phyloP scores from a whole-genome alignment of 2,888 invertebrate species.

The Steinernema scapterisci region DNA sequence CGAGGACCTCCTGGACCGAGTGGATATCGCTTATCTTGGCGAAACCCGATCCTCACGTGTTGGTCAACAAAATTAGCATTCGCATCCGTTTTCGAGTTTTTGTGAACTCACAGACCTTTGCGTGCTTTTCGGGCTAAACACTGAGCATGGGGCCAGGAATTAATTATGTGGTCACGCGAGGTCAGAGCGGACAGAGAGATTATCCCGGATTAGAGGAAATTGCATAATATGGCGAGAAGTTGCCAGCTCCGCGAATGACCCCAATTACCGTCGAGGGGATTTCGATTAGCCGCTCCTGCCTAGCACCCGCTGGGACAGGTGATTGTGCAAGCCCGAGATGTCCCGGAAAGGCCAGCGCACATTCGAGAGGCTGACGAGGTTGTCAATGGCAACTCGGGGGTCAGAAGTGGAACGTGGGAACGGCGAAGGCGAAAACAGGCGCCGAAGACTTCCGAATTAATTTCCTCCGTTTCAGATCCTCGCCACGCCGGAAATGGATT shows the following conservation, averaged over 20 bases:
- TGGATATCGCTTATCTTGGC: conserved; percentile 15
- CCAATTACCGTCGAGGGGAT: conserved; percentile 18
- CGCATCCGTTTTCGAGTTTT: neutral
- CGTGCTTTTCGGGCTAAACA: neutral
- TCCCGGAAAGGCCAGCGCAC: neutral
- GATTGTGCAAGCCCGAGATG: conserved; percentile 14
- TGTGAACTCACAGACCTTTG: neutral
- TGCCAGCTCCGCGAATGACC: conserved; percentile 24
- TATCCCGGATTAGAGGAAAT: conserved; percentile 2
- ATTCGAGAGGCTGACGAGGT: neutral
- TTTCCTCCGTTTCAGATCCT: neutral
- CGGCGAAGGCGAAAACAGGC: neutral
- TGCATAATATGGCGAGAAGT: conserved; percentile 14
- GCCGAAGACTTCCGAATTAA: neutral
- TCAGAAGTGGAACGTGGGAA: too few relatives aligned
- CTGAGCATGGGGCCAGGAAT: neutral
- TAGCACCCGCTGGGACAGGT: conserved; percentile 9
- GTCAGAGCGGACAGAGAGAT: conserved; percentile 14
- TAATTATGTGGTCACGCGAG: neutral
- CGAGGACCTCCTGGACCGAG: neutral
- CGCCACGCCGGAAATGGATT: conserved; percentile 20
- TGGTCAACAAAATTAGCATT: conserved; percentile 29
- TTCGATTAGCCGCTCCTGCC: neutral
- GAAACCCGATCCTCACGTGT: conserved; percentile 18
- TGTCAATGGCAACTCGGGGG: neutral